phyloP scores from a whole-genome alignment of 1,140 invertebrate species.

The Heliconius eleuchia region DNA sequence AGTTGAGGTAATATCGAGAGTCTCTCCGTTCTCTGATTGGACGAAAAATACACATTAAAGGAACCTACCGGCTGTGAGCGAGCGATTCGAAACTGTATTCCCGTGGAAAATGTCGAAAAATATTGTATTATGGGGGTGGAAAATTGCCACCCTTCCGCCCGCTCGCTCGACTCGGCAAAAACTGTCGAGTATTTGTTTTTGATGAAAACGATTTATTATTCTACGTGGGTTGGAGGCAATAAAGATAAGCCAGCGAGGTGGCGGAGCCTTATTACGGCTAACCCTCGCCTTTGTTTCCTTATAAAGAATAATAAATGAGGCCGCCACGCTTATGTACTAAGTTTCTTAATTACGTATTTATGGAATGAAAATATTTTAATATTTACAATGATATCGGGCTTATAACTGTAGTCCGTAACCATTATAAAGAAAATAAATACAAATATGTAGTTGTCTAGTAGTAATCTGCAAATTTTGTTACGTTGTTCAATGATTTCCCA shows the following conservation, averaged over 20 bases:
- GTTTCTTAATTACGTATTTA: conserved; percentile 80
- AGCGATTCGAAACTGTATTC: conserved; percentile 80
- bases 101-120: conserved; percentile 81
- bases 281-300: conserved; percentile 81
- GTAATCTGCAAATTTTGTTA: no score
- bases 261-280: conserved; percentile 81
- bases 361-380: conserved; percentile 68
- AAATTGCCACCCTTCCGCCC: conserved; percentile 78
- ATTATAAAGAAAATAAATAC: no score
- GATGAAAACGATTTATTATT: conserved; percentile 82
- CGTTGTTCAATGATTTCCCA: no score
- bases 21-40: conserved; percentile 81
- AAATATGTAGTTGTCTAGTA: no score
- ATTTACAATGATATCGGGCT: conserved; percentile 38
- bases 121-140: conserved; percentile 81
- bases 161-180: conserved; percentile 79
- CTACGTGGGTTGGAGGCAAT: conserved; percentile 81
- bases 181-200: conserved; percentile 82
- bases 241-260: conserved; percentile 81
- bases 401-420: no score
- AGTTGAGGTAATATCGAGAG: conserved; percentile 83
- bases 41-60: conserved; percentile 83
- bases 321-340: conserved; percentile 77
- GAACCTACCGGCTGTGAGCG: conserved; percentile 75
- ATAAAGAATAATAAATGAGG: conserved; percentile 82